These are phyloP conservation scores for Sorex fumeus DNA, from an alignment of 2,113 vertebrate genomes.

Conservation along the genomic window DNA sequence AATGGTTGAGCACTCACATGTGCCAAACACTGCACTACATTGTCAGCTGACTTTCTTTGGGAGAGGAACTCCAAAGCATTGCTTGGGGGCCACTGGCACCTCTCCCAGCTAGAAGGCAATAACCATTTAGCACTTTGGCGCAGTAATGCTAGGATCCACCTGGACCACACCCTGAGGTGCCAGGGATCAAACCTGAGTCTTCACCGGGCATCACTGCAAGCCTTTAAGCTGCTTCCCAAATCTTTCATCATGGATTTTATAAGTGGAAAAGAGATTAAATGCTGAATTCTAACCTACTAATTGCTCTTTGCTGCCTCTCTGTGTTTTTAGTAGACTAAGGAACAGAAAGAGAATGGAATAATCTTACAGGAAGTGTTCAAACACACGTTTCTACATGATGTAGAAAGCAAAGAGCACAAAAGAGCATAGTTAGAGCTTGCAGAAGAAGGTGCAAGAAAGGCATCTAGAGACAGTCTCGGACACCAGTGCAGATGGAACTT, in stretches of 20 bases:
- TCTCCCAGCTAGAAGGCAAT: no score
- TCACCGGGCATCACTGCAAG: no score
- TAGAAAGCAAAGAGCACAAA: not conserved
- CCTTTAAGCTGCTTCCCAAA: not conserved
- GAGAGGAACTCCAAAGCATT: no score
- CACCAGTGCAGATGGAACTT: not conserved
- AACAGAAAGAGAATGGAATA: not conserved
- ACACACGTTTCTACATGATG: no score
- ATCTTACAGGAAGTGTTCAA: not conserved
- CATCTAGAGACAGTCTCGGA: not conserved
- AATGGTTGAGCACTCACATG: not conserved
- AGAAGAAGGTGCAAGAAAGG: not conserved
- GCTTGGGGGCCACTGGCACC: no score
- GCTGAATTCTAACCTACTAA: not conserved
- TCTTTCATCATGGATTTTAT: constrained; percentile 25
- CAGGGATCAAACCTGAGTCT: no score
- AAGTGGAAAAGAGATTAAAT: not conserved
- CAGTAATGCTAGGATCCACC: no score
- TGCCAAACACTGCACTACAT: not conserved
- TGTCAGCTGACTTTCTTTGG: no score
- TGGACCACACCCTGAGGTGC: no score
- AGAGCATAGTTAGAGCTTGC: not conserved
- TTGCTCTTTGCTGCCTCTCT: constrained; percentile 9
- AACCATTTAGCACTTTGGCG: no score
- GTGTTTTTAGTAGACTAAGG: not conserved